These are phyloP conservation scores for Enteromius paludinosus DNA, from an alignment of 2,797 vertebrate genomes.

Conservation along the genomic window DNA sequence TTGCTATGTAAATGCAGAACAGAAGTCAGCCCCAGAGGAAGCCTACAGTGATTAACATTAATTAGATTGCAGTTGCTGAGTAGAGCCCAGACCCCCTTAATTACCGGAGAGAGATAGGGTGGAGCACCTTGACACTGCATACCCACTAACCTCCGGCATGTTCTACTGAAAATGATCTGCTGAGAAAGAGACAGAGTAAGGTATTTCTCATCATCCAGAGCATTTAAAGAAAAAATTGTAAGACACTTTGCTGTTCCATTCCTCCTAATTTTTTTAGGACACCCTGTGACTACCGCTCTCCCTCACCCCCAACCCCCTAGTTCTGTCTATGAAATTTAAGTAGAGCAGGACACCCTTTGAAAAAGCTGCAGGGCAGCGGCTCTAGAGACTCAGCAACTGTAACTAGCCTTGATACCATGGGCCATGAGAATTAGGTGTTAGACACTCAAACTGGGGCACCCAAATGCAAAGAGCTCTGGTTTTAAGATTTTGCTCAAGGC, in stretches of 20 bases:
- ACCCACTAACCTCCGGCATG: slow-evolving; percentile 13
- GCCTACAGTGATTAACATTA: slow-evolving; percentile 58
- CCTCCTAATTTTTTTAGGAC: slow-evolving; percentile 14
- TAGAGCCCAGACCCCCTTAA: slow-evolving; percentile 57
- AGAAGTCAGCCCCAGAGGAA: slow-evolving; percentile 47
- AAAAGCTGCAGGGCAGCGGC: slow-evolving; percentile 54
- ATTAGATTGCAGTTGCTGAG: slow-evolving; percentile 57
- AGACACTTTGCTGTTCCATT: not conserved
- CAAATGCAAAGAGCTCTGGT: slow-evolving; percentile 27
- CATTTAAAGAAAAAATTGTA: not conserved
- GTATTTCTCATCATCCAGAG: not conserved
- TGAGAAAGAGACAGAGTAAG: not conserved
- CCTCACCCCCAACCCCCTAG: not conserved
- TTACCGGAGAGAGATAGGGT: slow-evolving; percentile 56
- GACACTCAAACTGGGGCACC: slow-evolving; percentile 55
- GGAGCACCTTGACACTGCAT: slow-evolving; percentile 48
- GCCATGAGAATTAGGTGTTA: slow-evolving; percentile 38
- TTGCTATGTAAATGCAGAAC: slow-evolving; percentile 50
- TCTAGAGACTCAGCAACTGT: slow-evolving; percentile 53
- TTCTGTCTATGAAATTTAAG: slow-evolving; percentile 51
- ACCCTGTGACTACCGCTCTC: slow-evolving; percentile 29
- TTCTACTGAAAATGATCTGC: slow-evolving; percentile 19
- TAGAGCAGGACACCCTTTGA: slow-evolving; percentile 65
- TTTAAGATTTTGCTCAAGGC: slow-evolving; percentile 51
- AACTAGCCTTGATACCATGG: slow-evolving; percentile 48